phyloP scores from a whole-genome alignment of 1,140 invertebrate species.

The Nasonia giraulti region DNA sequence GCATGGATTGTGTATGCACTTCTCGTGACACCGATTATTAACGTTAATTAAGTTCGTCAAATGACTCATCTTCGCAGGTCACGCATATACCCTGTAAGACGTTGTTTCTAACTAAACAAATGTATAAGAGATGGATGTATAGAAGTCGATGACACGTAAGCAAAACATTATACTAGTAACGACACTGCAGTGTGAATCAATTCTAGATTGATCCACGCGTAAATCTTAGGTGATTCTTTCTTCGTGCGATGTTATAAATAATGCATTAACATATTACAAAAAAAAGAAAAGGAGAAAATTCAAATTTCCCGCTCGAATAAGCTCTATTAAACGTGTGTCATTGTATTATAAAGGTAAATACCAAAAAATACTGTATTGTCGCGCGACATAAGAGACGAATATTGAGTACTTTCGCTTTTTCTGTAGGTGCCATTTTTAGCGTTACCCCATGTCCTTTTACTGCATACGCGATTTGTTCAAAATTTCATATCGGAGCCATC shows the following conservation, averaged over 20 bases:
- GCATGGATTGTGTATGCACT: not conserved
- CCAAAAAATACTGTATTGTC: conserved; percentile 44
- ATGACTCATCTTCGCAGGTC: not conserved
- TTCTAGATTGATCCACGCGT: conserved; percentile 1
- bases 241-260: not conserved
- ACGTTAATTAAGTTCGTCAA: no score
- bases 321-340: conserved; percentile 49
- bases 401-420: conserved; percentile 34
- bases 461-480: not conserved
- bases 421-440: conserved; percentile 32
- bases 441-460: not conserved
- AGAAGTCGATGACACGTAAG: not conserved
- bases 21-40: not conserved
- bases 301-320: not conserved
- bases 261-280: not conserved
- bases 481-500: not conserved
- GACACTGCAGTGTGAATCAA: not conserved
- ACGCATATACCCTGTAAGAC: not conserved
- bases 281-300: not conserved
- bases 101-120: not conserved
- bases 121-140: not conserved
- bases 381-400: conserved; percentile 20
- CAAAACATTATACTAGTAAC: not conserved
- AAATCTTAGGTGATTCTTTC: conserved; percentile 13
- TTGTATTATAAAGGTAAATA: conserved; percentile 49